These are phyloP conservation scores for Ochotona princeps DNA, from an alignment of 2,113 vertebrate genomes.

Conservation along the genomic window DNA sequence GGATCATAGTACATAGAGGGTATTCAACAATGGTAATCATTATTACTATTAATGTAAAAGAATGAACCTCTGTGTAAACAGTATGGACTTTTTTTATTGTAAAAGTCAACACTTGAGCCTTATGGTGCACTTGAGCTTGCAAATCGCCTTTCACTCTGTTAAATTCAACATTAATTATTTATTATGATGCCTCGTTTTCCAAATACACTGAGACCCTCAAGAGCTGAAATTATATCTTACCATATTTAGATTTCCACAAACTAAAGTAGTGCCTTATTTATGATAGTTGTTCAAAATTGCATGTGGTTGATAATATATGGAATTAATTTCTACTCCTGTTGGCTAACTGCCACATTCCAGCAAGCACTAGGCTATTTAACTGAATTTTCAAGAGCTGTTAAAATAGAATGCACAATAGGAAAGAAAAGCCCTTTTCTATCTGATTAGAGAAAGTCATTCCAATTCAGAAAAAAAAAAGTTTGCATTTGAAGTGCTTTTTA, in stretches of 20 bases:
- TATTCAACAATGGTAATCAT: background rate
- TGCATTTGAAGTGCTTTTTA: background rate
- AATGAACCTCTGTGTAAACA: background rate
- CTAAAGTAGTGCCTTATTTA: background rate
- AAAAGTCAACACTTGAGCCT: background rate
- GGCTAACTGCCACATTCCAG: background rate
- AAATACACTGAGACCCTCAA: background rate
- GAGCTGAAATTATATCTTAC: background rate
- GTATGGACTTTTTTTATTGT: background rate
- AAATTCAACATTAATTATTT: background rate
- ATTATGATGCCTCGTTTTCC: background rate
- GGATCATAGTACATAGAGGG: background rate
- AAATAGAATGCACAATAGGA: background rate
- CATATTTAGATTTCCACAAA: background rate
- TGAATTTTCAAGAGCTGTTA: slow-evolving; percentile 33
- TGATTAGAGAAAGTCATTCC: background rate
- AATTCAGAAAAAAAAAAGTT: background rate
- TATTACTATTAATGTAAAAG: background rate
- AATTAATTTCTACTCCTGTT: slow-evolving; percentile 29
- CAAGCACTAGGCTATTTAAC: background rate
- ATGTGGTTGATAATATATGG: background rate
- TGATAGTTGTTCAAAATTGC: background rate
- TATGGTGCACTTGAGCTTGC: background rate
- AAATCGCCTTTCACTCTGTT: background rate
- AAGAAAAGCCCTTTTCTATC: slow-evolving; percentile 22